Conservation (phyloP, 2,797 vertebrate species). For the Microctenopoma steveboyesi region DNA sequence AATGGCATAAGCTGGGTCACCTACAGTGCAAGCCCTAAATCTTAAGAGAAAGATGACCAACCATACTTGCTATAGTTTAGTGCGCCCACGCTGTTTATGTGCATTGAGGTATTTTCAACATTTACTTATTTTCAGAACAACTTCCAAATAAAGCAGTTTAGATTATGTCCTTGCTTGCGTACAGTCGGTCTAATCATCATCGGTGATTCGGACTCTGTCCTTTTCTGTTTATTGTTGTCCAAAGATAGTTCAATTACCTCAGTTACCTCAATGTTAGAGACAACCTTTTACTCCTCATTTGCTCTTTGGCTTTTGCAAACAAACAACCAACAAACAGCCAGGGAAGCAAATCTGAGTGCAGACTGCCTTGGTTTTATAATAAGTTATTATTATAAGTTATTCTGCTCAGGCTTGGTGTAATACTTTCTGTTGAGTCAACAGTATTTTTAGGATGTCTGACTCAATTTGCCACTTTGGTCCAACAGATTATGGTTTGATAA, state of each 20-base stretch:
- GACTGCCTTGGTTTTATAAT: slow-evolving; percentile 10
- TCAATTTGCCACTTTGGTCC: slow-evolving; percentile 34
- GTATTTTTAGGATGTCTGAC: slow-evolving; percentile 46
- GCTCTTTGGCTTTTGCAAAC: slow-evolving; percentile 3
- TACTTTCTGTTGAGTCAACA: slow-evolving; percentile 60
- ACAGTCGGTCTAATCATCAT: not conserved
- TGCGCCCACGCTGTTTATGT: not conserved
- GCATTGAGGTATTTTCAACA: not conserved
- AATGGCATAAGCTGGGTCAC: not conserved
- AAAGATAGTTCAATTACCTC: not conserved
- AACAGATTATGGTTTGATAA: slow-evolving; percentile 48
- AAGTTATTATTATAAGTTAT: slow-evolving; percentile 16
- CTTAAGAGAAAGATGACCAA: not conserved
- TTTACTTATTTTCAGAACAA: not conserved
- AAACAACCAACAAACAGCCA: not conserved
- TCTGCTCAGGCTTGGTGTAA: slow-evolving; percentile 47
- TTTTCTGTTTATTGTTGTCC: not conserved
- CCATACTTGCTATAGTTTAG: not conserved
- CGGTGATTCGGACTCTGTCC: not conserved
- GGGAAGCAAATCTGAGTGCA: slow-evolving; percentile 4
- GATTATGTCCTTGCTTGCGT: not conserved
- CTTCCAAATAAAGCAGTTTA: not conserved
- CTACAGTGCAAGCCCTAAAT: not conserved
- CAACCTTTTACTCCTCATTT: slow-evolving; percentile 8
- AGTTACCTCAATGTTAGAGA: not conserved